Percentiles rank a stretch among this genome's conserved stretches.
Evolutionary conservation across 2,888 invertebrate genomes (phyloP).

Genomic region (Eilema griseolum): DNA sequence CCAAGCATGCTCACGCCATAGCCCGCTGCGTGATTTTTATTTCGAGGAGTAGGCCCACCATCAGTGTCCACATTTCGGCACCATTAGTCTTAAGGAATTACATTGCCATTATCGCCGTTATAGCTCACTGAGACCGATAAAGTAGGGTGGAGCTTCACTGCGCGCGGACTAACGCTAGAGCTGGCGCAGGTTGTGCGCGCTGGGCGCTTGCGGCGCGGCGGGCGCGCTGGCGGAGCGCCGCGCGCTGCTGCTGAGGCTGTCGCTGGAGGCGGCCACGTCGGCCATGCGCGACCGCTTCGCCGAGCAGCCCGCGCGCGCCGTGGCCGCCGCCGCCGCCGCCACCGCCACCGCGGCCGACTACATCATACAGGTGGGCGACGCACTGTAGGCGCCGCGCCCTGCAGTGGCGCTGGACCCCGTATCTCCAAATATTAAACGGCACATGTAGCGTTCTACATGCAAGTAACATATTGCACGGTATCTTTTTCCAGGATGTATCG

Average conservation of each 20-base stretch:
- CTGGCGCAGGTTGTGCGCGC: slow-evolving; percentile 44
- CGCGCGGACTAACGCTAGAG: background rate
- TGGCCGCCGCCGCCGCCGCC: slow-evolving; percentile 90
- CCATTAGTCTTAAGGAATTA: too few relatives aligned
- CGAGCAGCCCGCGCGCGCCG: slow-evolving; percentile 93
- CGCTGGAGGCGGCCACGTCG: slow-evolving; percentile 95
- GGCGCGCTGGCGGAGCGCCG: slow-evolving; percentile 64
- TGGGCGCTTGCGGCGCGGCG: slow-evolving; percentile 45
- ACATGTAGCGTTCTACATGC: too few relatives aligned
- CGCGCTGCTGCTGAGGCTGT: slow-evolving; percentile 91
- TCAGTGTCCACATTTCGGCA: too few relatives aligned
- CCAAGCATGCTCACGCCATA: too few relatives aligned
- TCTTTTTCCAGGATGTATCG: slow-evolving; percentile 88
- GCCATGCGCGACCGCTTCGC: slow-evolving; percentile 97
- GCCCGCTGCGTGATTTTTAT: too few relatives aligned
- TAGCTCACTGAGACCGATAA: too few relatives aligned
- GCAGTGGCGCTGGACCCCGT: too few relatives aligned
- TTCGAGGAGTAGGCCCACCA: too few relatives aligned
- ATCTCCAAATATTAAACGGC: too few relatives aligned
- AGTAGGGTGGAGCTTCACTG: background rate
- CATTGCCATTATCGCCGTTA: too few relatives aligned
- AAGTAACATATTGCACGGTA: too few relatives aligned
- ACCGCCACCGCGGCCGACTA: slow-evolving; percentile 93
- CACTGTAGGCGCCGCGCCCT: too few relatives aligned
- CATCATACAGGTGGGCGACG: slow-evolving; percentile 90